Percentiles rank a stretch among this genome's conserved stretches.
Evolutionary conservation across 1,140 invertebrate genomes (phyloP).

Genomic region (Drosophila tsacasi): DNA sequence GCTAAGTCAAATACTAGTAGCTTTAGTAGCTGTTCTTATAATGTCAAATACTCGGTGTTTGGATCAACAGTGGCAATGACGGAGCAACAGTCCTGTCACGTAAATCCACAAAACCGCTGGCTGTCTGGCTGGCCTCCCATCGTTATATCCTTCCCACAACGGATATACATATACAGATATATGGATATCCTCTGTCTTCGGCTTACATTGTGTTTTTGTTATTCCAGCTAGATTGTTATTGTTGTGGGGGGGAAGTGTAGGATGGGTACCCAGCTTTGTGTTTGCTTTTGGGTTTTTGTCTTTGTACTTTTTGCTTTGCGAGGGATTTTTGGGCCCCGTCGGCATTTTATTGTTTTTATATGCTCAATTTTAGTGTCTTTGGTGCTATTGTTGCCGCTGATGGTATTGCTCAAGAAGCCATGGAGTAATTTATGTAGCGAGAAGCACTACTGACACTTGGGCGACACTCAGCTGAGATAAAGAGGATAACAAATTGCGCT

Average conservation of each 20-base stretch:
- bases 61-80: constrained; percentile 17
- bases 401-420: constrained; percentile 57
- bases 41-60: constrained; percentile 10
- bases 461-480: constrained; percentile 81
- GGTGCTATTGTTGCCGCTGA: constrained; percentile 44
- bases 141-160: constrained; percentile 6
- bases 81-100: constrained; percentile 48
- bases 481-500: constrained; percentile 80
- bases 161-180: neutral
- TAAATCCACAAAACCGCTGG: constrained; percentile 36
- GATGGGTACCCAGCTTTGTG: constrained; percentile 3
- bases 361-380: constrained; percentile 52
- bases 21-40: constrained; percentile 6
- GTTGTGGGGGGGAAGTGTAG: neutral
- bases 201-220: constrained; percentile 25
- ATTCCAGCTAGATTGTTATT: constrained; percentile 28
- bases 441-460: constrained; percentile 76
- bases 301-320: constrained; percentile 19
- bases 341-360: constrained; percentile 56
- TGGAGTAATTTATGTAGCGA: constrained; percentile 79
- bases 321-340: constrained; percentile 9
- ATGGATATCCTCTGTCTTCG: constrained; percentile 12
- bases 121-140: neutral
- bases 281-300: constrained; percentile 24
- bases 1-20: neutral